These are phyloP conservation scores for Himalopsyche kuldschensis DNA, from an alignment of 2,888 invertebrate species.

Conservation along the genomic window DNA sequence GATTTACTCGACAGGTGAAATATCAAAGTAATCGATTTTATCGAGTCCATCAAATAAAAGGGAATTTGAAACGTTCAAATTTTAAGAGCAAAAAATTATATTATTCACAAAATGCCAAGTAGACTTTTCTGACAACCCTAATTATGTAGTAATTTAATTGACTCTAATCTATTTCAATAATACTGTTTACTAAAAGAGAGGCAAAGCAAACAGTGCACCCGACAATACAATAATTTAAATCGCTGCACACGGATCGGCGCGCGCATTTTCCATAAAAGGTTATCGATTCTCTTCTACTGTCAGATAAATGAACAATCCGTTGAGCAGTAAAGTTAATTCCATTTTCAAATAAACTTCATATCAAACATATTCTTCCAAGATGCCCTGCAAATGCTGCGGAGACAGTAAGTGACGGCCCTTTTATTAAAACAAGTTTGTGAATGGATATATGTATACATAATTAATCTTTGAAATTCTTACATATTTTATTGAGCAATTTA, in stretches of 20 bases:
- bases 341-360: neutral
- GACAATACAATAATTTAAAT: neutral
- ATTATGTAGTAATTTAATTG: neutral
- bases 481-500: too few species aligned
- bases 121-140: neutral
- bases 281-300: conserved; percentile 21
- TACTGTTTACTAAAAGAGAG: neutral
- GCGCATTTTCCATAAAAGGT: conserved; percentile 23
- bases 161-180: neutral
- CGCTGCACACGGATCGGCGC: conserved; percentile 15
- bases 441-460: too few species aligned
- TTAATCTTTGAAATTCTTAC: too few species aligned
- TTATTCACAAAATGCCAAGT: too few species aligned
- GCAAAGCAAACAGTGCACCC: neutral
- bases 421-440: neutral
- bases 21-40: too few species aligned
- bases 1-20: too few species aligned
- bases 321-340: neutral
- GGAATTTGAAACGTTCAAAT: too few species aligned
- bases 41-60: too few species aligned
- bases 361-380: conserved; percentile 42
- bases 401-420: conserved; percentile 49
- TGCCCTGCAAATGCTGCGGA: conserved; percentile 57
- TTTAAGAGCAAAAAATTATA: too few species aligned
- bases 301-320: neutral